Conservation (phyloP, 2,797 vertebrate genomes). For the Urosaurus nigricauda region DNA sequence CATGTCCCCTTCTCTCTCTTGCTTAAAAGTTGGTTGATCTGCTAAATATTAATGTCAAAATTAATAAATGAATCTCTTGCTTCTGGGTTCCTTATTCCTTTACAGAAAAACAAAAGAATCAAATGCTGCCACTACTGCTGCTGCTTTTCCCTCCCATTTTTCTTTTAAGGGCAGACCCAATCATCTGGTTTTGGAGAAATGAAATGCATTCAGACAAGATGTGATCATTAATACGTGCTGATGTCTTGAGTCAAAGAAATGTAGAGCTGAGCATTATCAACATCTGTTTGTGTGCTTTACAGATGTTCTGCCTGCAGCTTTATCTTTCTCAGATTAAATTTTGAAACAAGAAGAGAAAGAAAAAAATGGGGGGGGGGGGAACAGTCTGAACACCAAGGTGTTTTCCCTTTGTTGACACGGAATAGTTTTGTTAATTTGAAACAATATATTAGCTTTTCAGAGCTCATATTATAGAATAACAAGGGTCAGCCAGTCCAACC, state of each 20-base stretch:
- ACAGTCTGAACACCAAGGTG: not conserved
- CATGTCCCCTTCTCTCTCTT: constrained; percentile 29
- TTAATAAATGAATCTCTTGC: constrained; percentile 57
- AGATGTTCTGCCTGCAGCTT: constrained; percentile 43
- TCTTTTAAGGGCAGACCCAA: not conserved
- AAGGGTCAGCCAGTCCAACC: no score
- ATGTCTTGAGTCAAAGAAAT: constrained; percentile 20
- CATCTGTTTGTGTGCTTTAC: constrained; percentile 50
- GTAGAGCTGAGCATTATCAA: constrained; percentile 1
- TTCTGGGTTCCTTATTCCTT: not conserved
- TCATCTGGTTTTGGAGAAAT: not conserved
- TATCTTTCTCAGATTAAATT: constrained; percentile 32
- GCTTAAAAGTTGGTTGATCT: constrained; percentile 25
- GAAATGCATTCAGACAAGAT: not conserved
- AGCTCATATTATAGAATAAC: accelerated
- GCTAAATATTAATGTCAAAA: constrained; percentile 55
- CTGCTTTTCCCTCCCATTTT: not conserved
- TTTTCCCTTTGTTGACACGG: not conserved
- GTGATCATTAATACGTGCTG: not conserved
- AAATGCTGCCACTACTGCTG: not conserved
- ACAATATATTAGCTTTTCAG: not conserved
- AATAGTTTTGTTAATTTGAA: not conserved
- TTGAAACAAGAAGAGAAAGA: not conserved
- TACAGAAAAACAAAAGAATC: constrained; percentile 35
- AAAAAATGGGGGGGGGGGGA: not conserved